Evolutionary conservation across 2,113 vertebrate genomes (phyloP).

Genomic region (Mobula birostris): DNA sequence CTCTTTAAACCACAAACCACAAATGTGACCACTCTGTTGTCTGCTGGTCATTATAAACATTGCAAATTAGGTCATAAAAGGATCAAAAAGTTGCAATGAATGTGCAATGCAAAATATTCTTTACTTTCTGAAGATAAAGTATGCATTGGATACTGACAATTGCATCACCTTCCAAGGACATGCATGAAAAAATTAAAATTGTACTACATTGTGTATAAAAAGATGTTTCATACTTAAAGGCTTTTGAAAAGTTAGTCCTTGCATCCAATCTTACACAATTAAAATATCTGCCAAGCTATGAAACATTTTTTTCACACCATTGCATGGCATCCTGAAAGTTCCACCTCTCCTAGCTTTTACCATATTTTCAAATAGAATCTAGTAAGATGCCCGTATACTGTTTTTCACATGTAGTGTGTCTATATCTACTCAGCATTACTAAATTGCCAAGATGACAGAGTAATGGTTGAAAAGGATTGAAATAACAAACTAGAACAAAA

Average conservation of each 20-base stretch:
- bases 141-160: background rate
- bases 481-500: background rate
- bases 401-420: background rate
- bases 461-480: background rate
- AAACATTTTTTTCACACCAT: background rate
- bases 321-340: background rate
- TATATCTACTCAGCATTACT: background rate
- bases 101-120: background rate
- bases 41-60: background rate
- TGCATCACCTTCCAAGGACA: background rate
- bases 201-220: background rate
- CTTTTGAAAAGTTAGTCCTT: background rate
- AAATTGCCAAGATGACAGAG: background rate
- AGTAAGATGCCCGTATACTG: background rate
- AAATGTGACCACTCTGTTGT: slow-evolving; percentile 5
- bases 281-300: background rate
- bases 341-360: background rate
- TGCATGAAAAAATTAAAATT: background rate
- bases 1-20: slow-evolving; percentile 32
- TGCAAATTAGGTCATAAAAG: background rate
- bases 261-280: background rate
- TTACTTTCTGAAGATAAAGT: background rate
- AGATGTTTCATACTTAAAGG: background rate
- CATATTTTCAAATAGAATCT: background rate
- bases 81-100: background rate